Evolutionary conservation across 2,797 vertebrate species (phyloP).

Genomic region (Semaprochilodus insignis): DNA sequence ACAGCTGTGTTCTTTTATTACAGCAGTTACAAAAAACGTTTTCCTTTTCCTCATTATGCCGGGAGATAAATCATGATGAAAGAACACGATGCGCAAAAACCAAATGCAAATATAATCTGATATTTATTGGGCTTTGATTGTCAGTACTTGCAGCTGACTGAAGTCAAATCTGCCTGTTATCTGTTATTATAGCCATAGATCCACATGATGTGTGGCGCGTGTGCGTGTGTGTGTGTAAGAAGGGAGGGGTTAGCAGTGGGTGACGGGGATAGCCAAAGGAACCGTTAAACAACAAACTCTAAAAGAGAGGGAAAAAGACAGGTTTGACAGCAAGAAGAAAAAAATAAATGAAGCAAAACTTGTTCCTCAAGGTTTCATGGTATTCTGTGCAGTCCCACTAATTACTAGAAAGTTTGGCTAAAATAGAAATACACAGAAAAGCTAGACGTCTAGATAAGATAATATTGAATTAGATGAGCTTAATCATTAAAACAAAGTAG

Average conservation of each 20-base stretch:
- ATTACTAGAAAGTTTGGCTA: too few species aligned
- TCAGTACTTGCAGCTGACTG: neutral
- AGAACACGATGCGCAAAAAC: neutral
- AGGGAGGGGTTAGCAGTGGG: neutral
- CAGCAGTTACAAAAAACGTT: neutral
- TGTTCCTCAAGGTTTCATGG: conserved; percentile 59
- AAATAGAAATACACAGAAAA: too few species aligned
- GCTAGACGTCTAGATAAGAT: too few species aligned
- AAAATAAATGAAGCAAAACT: conserved; percentile 55
- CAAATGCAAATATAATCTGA: conserved; percentile 23
- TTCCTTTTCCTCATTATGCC: neutral
- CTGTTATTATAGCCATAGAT: conserved; percentile 52
- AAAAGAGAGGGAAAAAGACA: conserved; percentile 44
- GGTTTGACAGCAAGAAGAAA: conserved; percentile 56
- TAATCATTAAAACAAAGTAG: too few species aligned
- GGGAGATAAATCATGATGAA: neutral
- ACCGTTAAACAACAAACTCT: conserved; percentile 54
- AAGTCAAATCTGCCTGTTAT: conserved; percentile 22
- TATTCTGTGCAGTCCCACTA: conserved; percentile 3
- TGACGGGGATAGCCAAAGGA: conserved; percentile 33
- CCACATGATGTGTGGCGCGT: conserved; percentile 3
- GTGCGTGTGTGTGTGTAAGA: too few species aligned
- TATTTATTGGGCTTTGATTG: conserved; percentile 33
- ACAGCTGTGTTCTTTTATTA: neutral
- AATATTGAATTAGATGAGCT: too few species aligned